These are phyloP conservation scores for Taxidea taxus DNA, from an alignment of 2,113 vertebrate genomes.

Conservation along the genomic window DNA sequence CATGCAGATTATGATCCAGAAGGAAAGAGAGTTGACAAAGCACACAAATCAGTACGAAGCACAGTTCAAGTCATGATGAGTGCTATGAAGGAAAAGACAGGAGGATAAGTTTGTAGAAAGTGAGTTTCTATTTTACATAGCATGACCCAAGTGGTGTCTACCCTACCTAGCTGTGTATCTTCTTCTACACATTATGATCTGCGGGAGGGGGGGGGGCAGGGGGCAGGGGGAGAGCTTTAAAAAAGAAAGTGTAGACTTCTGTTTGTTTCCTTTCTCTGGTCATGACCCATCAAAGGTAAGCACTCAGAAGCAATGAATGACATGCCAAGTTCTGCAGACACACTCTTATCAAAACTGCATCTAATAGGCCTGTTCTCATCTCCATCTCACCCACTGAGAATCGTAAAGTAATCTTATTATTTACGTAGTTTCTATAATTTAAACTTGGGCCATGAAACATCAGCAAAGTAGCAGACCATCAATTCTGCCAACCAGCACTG, in stretches of 20 bases:
- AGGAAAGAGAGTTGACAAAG: neutral
- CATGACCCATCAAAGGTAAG: neutral
- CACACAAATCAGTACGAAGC: neutral
- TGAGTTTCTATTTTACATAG: neutral
- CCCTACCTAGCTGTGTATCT: neutral
- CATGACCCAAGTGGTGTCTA: neutral
- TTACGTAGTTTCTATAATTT: constrained; percentile 13
- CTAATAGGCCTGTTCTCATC: neutral
- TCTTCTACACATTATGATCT: neutral
- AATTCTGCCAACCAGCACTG: neutral
- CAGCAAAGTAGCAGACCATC: neutral
- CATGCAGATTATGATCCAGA: neutral
- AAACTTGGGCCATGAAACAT: constrained; percentile 15
- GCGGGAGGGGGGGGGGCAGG: too few relatives aligned
- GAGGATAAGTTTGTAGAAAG: neutral
- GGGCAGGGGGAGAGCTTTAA: too few relatives aligned
- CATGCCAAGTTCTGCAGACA: neutral
- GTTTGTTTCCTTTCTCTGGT: neutral
- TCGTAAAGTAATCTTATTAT: neutral
- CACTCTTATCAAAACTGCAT: neutral
- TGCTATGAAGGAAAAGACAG: neutral
- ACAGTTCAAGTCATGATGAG: neutral
- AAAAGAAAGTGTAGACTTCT: neutral
- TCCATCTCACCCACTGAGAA: neutral
- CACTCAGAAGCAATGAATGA: neutral